Evolutionary conservation across 2,113 vertebrate species (phyloP).

Genomic region (Albula goreensis): DNA sequence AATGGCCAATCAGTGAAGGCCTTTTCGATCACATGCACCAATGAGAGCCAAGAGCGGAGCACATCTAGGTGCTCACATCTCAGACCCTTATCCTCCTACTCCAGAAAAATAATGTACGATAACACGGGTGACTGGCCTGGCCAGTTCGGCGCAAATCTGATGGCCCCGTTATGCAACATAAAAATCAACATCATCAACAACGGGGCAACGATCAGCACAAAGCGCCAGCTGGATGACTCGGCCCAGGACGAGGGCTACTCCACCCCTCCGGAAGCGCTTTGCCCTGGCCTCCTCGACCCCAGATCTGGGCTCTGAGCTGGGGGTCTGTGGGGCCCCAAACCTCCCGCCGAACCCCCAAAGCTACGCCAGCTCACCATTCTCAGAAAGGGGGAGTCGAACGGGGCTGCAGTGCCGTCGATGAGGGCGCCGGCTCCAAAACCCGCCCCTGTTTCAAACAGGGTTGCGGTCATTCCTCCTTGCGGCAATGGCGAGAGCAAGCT

Average conservation of each 20-base stretch:
- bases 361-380: background rate
- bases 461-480: background rate
- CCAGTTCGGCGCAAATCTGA: background rate
- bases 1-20: background rate
- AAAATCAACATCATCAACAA: slow-evolving; percentile 39
- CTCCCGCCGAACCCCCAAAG: background rate
- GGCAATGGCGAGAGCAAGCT: too few species aligned
- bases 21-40: background rate
- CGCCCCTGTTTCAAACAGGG: background rate
- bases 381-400: background rate
- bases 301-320: slow-evolving; percentile 44
- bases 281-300: slow-evolving; percentile 38
- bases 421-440: background rate
- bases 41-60: background rate
- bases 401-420: background rate
- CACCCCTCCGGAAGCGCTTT: slow-evolving; percentile 45
- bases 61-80: background rate
- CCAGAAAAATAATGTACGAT: slow-evolving; percentile 26
- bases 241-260: slow-evolving; percentile 24
- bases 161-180: slow-evolving; percentile 36
- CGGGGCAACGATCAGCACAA: background rate
- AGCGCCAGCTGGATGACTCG: slow-evolving; percentile 39
- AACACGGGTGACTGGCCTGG: background rate
- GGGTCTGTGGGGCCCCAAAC: slow-evolving; percentile 3
- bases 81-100: slow-evolving; percentile 4